These are phyloP conservation scores for Psittacula echo DNA, from an alignment of 2,797 vertebrate species.

Conservation along the genomic window DNA sequence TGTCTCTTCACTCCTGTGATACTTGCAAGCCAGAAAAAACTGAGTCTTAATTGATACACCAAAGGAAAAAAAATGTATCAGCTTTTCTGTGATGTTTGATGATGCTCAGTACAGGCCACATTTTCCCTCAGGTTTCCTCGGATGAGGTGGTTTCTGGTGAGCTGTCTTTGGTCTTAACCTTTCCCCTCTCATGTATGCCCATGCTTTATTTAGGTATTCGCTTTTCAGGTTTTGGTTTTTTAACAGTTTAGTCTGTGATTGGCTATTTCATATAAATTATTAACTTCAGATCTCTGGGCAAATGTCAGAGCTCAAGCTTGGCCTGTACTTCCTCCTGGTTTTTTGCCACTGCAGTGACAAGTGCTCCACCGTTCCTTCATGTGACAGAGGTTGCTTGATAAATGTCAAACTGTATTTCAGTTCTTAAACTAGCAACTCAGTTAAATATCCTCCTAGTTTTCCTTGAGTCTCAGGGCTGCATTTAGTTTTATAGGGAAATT, in stretches of 20 bases:
- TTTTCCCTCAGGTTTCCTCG: not conserved
- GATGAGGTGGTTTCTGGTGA: not conserved
- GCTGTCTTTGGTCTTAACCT: not conserved
- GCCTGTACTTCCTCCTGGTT: not conserved
- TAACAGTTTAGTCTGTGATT: not conserved
- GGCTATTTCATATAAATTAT: not conserved
- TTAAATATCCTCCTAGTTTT: not conserved
- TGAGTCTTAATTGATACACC: not conserved
- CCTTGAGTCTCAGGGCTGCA: not conserved
- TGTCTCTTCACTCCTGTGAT: not conserved
- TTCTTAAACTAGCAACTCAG: not conserved
- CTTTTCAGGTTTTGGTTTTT: not conserved
- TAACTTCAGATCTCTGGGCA: not conserved
- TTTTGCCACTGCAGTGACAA: not conserved
- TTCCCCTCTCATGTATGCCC: not conserved
- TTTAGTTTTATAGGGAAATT: not conserved
- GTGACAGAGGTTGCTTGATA: not conserved
- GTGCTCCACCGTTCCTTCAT: not conserved
- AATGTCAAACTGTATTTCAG: not conserved
- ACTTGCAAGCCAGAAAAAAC: not conserved
- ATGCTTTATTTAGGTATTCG: not conserved
- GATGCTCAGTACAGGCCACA: not conserved
- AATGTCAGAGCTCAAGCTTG: not conserved
- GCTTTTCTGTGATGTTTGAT: not conserved
- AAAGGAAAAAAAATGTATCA: not conserved